Conservation (phyloP, 2,888 invertebrate species). For the Monochamus alternatus region DNA sequence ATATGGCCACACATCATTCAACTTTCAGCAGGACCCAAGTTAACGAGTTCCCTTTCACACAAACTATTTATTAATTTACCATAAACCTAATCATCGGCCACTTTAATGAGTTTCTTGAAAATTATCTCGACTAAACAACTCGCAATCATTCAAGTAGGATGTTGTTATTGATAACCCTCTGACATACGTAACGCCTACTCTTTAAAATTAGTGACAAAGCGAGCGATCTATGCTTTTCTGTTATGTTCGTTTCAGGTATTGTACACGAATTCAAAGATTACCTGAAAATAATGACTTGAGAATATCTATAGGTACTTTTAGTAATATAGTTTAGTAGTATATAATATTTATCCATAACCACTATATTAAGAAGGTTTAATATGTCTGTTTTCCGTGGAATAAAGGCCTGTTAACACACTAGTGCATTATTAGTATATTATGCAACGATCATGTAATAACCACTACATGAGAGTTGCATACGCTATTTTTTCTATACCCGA, state of each 20-base stretch:
- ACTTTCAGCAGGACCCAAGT: neutral
- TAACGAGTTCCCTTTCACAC: slow-evolving; percentile 18
- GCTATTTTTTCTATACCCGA: no score
- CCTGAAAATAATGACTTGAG: no score
- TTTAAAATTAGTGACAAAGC: slow-evolving; percentile 18
- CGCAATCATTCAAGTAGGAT: slow-evolving; percentile 11
- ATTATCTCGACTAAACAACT: slow-evolving; percentile 16
- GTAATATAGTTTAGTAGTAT: neutral
- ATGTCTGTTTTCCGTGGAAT: no score
- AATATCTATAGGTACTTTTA: no score
- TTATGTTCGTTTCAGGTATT: neutral
- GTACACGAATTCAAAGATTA: neutral
- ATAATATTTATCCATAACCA: no score
- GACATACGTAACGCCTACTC: slow-evolving; percentile 17
- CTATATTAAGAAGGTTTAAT: no score
- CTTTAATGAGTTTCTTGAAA: slow-evolving; percentile 24
- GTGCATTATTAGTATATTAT: no score
- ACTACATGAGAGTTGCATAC: no score
- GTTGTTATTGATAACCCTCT: slow-evolving; percentile 28
- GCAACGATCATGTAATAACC: no score
- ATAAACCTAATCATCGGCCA: slow-evolving; percentile 8
- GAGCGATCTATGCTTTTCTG: neutral
- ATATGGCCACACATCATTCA: neutral
- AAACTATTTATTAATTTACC: slow-evolving; percentile 18
- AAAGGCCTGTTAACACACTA: no score